phyloP scores from a whole-genome alignment of 2,113 vertebrate species.

The Suricata suricatta region DNA sequence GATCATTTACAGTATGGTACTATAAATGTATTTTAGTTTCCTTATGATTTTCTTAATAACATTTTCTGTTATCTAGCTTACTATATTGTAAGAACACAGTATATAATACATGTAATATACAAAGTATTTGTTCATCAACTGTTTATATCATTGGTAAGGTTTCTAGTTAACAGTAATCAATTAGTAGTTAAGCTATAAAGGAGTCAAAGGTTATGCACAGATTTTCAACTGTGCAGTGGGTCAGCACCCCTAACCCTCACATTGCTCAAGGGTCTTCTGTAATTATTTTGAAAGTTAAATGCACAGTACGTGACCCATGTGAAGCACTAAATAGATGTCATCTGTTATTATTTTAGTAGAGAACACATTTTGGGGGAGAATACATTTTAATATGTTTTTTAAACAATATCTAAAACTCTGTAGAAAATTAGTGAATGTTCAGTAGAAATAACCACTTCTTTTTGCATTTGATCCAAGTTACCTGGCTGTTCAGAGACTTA shows the following conservation, averaged over 20 bases:
- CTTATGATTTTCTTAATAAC: neutral
- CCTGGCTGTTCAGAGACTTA: neutral
- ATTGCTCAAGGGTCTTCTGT: neutral
- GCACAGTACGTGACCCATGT: neutral
- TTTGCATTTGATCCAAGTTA: neutral
- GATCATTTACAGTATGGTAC: neutral
- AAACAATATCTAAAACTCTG: neutral
- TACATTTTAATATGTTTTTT: constrained; percentile 27
- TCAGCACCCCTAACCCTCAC: neutral
- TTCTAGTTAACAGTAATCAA: neutral
- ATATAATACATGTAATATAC: neutral
- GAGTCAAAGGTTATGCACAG: neutral
- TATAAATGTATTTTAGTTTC: neutral
- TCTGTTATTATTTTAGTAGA: constrained; percentile 9
- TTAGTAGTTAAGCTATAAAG: neutral
- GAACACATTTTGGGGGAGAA: neutral
- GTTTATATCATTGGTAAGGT: neutral
- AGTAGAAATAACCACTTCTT: neutral
- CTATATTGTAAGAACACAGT: neutral
- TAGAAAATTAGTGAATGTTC: constrained; percentile 12
- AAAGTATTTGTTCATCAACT: neutral
- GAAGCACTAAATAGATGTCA: neutral
- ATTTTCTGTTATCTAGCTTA: neutral
- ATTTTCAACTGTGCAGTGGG: neutral
- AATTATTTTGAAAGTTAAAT: constrained; percentile 47